These are phyloP conservation scores for Caenorhabditis drosophilae DNA, from an alignment of 2,888 invertebrate species.

Conservation along the genomic window DNA sequence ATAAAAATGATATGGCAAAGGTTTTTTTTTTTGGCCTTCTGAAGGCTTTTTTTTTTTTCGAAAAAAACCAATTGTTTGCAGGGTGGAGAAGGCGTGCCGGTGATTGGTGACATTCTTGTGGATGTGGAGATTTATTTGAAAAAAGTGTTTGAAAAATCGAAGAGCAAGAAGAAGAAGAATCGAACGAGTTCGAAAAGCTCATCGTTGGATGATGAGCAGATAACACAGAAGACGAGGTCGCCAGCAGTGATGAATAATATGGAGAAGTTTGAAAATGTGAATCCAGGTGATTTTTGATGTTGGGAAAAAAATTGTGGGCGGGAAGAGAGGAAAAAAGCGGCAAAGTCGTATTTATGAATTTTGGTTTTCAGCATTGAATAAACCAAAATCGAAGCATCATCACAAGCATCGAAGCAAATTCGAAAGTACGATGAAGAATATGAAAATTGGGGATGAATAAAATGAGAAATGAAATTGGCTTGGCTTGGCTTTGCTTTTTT, in stretches of 20 bases:
- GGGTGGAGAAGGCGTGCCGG: constrained; percentile 32
- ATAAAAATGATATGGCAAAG: constrained; percentile 24
- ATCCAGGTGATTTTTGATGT: neutral
- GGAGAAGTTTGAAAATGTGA: constrained; percentile 28
- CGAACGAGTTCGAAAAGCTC: constrained; percentile 2
- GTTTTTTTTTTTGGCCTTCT: constrained; percentile 4
- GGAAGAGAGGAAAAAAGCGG: no score
- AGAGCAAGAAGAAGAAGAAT: constrained; percentile 14
- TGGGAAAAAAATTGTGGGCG: no score
- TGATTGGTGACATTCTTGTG: constrained; percentile 27
- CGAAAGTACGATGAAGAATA: no score
- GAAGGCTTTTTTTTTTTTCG: neutral
- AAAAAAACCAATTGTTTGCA: constrained; percentile 1
- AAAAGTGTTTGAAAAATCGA: constrained; percentile 21
- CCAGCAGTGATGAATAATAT: constrained; percentile 10
- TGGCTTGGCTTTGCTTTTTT: no score
- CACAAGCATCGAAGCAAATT: constrained; percentile 25
- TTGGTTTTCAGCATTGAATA: no score
- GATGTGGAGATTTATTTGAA: constrained; percentile 17
- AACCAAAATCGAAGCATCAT: constrained; percentile 31
- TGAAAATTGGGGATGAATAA: no score
- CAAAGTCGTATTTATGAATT: no score
- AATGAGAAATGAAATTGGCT: no score
- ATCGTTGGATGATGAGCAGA: constrained; percentile 2
- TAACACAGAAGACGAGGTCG: constrained; percentile 7